Percentiles rank a stretch among this genome's conserved stretches.
Conservation (phyloP, 2,113 vertebrate genomes). For the Carassius auratus region DNA sequence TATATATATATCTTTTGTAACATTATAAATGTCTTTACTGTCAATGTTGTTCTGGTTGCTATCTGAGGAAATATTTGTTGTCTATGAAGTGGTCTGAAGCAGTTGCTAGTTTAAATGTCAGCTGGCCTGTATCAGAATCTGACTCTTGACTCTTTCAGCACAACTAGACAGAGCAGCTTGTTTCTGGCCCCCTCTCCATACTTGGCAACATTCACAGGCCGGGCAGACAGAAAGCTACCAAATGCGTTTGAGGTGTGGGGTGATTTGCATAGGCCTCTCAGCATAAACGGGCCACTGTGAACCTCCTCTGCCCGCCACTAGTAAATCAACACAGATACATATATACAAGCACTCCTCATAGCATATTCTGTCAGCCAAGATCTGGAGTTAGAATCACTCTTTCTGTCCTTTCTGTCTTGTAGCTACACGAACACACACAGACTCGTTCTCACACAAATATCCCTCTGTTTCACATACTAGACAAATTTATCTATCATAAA, state of each 20-base stretch:
- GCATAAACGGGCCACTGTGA: conserved; percentile 78
- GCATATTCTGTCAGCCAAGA: conserved; percentile 25
- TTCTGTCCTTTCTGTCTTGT: conserved; percentile 17
- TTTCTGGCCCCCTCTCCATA: conserved; percentile 31
- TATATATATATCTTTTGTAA: background rate
- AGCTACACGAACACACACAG: background rate
- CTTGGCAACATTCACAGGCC: conserved; percentile 29
- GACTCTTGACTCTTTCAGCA: conserved; percentile 32
- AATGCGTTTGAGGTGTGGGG: conserved; percentile 74
- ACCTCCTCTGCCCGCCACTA: conserved; percentile 67
- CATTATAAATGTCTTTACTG: background rate
- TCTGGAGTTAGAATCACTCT: conserved; percentile 30
- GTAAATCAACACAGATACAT: conserved; percentile 64
- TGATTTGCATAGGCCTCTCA: conserved; percentile 75
- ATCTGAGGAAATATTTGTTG: conserved; percentile 17
- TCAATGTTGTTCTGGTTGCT: background rate
- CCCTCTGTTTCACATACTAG: conserved; percentile 23
- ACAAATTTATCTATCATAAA: background rate
- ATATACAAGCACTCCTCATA: conserved; percentile 28
- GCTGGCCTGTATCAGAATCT: conserved; percentile 17
- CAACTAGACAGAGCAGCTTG: conserved; percentile 32
- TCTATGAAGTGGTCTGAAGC: background rate
- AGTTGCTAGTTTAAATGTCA: background rate
- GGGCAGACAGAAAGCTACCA: conserved; percentile 70
- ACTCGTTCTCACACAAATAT: conserved; percentile 40